Evolutionary conservation across 2,888 invertebrate species (phyloP).

Genomic region (Neoascia interrupta): DNA sequence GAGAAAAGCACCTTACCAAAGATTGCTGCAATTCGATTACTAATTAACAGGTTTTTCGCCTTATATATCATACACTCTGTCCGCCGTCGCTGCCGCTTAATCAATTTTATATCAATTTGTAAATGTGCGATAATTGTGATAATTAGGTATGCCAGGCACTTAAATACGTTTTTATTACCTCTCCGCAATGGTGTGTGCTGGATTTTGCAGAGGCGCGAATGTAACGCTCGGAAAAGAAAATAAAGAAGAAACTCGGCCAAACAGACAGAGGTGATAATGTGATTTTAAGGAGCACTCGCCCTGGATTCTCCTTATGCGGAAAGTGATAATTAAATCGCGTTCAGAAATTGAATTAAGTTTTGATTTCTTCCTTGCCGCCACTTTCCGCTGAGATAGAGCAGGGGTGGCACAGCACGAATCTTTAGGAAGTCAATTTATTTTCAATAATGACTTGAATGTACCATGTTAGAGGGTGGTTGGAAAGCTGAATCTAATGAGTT

Average conservation of each 20-base stretch:
- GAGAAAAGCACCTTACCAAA: neutral
- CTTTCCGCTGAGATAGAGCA: slow-evolving; percentile 9
- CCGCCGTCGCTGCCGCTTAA: slow-evolving; percentile 70
- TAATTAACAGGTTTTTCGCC: slow-evolving; percentile 63
- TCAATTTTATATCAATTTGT: slow-evolving; percentile 80
- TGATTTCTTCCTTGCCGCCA: slow-evolving; percentile 22
- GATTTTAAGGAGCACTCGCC: slow-evolving; percentile 45
- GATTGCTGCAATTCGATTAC: slow-evolving; percentile 62
- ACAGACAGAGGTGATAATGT: slow-evolving; percentile 62
- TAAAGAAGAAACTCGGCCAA: slow-evolving; percentile 7
- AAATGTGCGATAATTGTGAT: slow-evolving; percentile 79
- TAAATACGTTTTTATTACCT: slow-evolving; percentile 68
- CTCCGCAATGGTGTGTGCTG: slow-evolving; percentile 21
- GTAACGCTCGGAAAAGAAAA: slow-evolving; percentile 10
- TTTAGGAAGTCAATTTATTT: slow-evolving; percentile 28
- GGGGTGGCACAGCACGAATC: too few relatives aligned
- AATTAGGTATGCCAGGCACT: slow-evolving; percentile 75
- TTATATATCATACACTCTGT: slow-evolving; percentile 30
- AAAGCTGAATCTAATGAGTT: slow-evolving; percentile 38
- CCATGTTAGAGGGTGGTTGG: neutral
- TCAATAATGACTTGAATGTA: slow-evolving; percentile 11
- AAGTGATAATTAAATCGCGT: slow-evolving; percentile 60
- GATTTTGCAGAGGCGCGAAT: slow-evolving; percentile 45
- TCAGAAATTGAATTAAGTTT: slow-evolving; percentile 63
- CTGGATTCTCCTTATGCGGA: slow-evolving; percentile 15